Evolutionary conservation across 2,888 invertebrate genomes (phyloP).

Genomic region (Stenodera caucasica): DNA sequence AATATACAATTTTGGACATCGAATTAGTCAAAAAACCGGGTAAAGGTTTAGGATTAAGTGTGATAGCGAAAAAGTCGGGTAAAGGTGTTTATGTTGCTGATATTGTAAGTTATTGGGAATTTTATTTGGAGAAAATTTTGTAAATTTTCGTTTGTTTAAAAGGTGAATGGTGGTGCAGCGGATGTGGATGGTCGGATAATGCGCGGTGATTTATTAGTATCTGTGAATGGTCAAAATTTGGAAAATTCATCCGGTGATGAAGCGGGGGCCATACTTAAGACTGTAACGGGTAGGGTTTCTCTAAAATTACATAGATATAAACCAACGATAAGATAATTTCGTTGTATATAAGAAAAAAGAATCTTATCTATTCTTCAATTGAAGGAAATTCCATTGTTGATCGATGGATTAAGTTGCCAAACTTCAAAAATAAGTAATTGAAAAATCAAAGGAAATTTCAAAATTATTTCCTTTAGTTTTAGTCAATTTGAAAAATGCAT

Average conservation of each 20-base stretch:
- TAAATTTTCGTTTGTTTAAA: conserved; percentile 32
- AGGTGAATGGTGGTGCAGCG: conserved; percentile 88
- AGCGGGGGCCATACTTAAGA: conserved; percentile 87
- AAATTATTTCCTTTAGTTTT: neutral
- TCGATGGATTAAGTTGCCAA: conserved; percentile 4
- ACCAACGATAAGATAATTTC: conserved; percentile 56
- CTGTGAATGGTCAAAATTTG: conserved; percentile 86
- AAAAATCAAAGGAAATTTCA: neutral
- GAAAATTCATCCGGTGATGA: conserved; percentile 76
- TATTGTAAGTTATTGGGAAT: conserved; percentile 82
- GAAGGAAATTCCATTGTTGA: conserved; percentile 1
- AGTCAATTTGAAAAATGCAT: neutral
- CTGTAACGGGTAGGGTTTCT: conserved; percentile 77
- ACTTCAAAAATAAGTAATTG: neutral
- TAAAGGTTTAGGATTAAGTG: conserved; percentile 84
- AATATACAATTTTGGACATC: conserved; percentile 72
- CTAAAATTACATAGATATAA: conserved; percentile 88
- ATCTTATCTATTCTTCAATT: too few relatives aligned
- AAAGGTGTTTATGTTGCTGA: conserved; percentile 91
- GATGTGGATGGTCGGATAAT: conserved; percentile 85
- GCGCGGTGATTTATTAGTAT: conserved; percentile 87
- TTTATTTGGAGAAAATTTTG: too few relatives aligned
- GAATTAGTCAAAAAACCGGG: conserved; percentile 87
- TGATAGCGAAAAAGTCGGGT: conserved; percentile 75
- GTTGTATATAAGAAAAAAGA: conserved; percentile 4